Conservation (phyloP, 2,113 vertebrate species). For the Hiodon tergisus region DNA sequence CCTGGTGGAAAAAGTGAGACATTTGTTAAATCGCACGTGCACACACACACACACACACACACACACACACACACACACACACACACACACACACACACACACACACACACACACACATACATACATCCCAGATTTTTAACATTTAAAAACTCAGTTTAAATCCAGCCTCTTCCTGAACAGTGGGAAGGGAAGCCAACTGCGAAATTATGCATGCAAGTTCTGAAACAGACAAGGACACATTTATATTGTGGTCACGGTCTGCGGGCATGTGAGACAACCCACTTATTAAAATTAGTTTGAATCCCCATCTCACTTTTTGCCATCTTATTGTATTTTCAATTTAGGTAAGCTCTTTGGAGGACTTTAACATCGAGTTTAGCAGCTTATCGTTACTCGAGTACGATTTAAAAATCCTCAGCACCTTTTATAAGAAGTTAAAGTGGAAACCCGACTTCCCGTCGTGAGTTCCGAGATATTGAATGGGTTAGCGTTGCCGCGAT, state of each 20-base stretch:
- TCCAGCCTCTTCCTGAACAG: slow-evolving; percentile 40
- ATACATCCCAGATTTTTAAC: slow-evolving; percentile 29
- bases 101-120: slow-evolving; percentile 17
- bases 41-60: neutral
- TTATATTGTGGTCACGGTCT: slow-evolving; percentile 10
- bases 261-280: slow-evolving; percentile 18
- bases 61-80: neutral
- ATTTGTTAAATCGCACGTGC: neutral
- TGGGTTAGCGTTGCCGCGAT: slow-evolving; percentile 45
- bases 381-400: slow-evolving; percentile 16
- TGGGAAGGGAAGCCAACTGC: slow-evolving; percentile 14
- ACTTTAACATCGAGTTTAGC: neutral
- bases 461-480: slow-evolving; percentile 38
- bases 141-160: slow-evolving; percentile 21
- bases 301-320: neutral
- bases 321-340: neutral
- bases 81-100: slow-evolving; percentile 11
- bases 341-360: neutral
- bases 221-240: slow-evolving; percentile 13
- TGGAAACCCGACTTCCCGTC: neutral
- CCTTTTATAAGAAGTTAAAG: slow-evolving; percentile 1
- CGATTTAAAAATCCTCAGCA: neutral
- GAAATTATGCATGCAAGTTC: slow-evolving; percentile 26
- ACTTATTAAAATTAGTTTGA: slow-evolving; percentile 1
- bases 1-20: neutral